Percentiles rank a stretch among this genome's conserved stretches.
Conservation (phyloP, 2,797 vertebrate species). For the Miichthys miiuy region DNA sequence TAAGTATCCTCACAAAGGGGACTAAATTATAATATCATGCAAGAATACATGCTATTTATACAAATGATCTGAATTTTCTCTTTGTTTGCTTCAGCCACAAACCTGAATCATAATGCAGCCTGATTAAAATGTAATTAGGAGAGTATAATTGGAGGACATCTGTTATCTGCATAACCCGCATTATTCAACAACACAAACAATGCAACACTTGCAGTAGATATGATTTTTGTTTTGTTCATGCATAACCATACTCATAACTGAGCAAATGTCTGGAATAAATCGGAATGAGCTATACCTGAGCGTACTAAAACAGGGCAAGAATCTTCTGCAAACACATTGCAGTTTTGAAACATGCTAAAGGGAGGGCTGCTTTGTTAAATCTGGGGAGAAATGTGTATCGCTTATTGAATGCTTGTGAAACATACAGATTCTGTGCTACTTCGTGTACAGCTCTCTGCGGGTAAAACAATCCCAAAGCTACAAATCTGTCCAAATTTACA, state of each 20-base stretch:
- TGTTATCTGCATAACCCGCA: constrained; percentile 70
- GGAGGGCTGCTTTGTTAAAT: constrained; percentile 39
- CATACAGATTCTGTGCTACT: constrained; percentile 23
- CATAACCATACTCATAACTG: constrained; percentile 18
- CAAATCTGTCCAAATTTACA: constrained; percentile 16
- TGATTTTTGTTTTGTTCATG: constrained; percentile 41
- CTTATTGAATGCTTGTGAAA: constrained; percentile 41
- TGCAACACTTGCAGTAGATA: constrained; percentile 16
- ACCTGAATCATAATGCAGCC: constrained; percentile 73
- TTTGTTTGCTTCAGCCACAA: constrained; percentile 58
- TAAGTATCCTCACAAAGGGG: not conserved
- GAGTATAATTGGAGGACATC: constrained; percentile 80
- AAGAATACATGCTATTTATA: constrained; percentile 51
- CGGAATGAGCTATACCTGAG: constrained; percentile 30
- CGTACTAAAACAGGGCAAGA: constrained; percentile 29
- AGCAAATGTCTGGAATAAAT: constrained; percentile 43
- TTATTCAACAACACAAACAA: constrained; percentile 64
- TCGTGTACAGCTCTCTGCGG: constrained; percentile 20
- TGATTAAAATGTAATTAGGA: constrained; percentile 81
- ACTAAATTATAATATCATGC: constrained; percentile 39
- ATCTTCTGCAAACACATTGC: constrained; percentile 32
- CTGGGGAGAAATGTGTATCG: constrained; percentile 16
- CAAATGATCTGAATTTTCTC: constrained; percentile 47
- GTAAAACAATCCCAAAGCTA: constrained; percentile 28
- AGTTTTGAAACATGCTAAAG: constrained; percentile 37